A percentile compares a stretch with the other conserved stretches of the same genome.
These are phyloP conservation scores for Oreochromis aureus DNA, from an alignment of 2,113 vertebrate species.

Conservation along the genomic window DNA sequence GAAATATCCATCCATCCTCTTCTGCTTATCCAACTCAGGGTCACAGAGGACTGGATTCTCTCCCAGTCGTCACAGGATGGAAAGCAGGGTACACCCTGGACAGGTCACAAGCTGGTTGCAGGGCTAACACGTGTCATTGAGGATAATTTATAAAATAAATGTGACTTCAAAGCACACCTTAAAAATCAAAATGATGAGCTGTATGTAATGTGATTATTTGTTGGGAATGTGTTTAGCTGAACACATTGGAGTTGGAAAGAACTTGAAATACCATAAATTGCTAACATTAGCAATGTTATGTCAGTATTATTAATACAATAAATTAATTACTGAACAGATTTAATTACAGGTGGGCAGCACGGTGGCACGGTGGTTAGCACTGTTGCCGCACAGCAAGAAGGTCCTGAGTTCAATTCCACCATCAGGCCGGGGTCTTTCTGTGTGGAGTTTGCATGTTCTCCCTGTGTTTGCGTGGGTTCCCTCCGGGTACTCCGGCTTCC, in stretches of 20 bases:
- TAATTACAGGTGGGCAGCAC: no score
- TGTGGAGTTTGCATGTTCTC: no score
- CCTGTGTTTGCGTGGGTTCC: no score
- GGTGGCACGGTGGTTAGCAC: no score
- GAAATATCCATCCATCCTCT: not conserved
- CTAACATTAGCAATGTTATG: rapidly evolving
- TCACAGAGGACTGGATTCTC: not conserved
- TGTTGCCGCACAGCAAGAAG: no score
- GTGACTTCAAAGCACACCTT: not conserved
- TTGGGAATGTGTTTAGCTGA: not conserved
- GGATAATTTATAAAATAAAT: not conserved
- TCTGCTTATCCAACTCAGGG: not conserved
- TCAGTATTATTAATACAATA: rapidly evolving
- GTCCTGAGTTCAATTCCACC: no score
- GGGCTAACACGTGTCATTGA: rapidly evolving
- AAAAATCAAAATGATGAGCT: not conserved
- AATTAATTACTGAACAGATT: not conserved
- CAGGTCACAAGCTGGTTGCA: not conserved
- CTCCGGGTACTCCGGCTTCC: no score
- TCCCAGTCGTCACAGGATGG: rapidly evolving
- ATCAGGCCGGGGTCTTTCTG: no score
- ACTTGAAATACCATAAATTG: not conserved
- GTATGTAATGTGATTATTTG: not conserved
- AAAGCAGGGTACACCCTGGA: rapidly evolving
- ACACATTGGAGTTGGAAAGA: not conserved